Evolutionary conservation across 2,888 invertebrate genomes (phyloP), one percentile per base, ranked within the genome.

Genomic region (Caradrina clavipalpis): DNA sequence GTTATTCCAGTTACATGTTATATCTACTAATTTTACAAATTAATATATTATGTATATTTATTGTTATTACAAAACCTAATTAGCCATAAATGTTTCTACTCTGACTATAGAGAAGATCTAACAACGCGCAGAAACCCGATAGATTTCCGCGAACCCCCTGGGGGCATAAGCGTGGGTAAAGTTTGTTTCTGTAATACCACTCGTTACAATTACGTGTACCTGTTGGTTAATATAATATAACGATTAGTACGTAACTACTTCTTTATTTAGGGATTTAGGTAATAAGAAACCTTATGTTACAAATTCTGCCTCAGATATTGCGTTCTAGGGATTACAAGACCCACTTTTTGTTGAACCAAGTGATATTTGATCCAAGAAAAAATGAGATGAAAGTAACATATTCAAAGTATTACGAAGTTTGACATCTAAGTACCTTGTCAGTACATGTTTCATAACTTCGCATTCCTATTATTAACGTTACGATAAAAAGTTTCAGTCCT

Each of bases 111-210:
- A 54, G 47, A 56, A 68, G 55, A 69, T 60, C 51, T 66, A 63
- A 72, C 57, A 51, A 64, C 50, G 31, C 35, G 42, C 45, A 65
- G 69, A 75, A 69, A 59, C 59, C 50, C 69, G 67, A 78, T 78
- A 69, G 68, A 67, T 70, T 63, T 67, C 61, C 54, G 31, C 7
- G 22, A 66, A 50, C 58, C 76, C 73, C 64, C 49, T 47, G 42
- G 57, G 70, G 79, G 51, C 62, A 67, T 58, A 67, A 71, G 49
- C 50, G 65, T 63, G 26, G 66, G 31, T 42, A 68, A 79, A 81
- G 61, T 69, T 73, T 55, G 66, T 59, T 71, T 62, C 68, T 66
- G 69, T 77, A 74, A 78, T 51, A 68, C 50, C 39, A 73, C 58
- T 67, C 58, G 54, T 63, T 66, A 60, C 61, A 57, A 73, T 80